Evolutionary conservation across 2,113 vertebrate species (phyloP).

Genomic region (Rhynchomys soricoides): DNA sequence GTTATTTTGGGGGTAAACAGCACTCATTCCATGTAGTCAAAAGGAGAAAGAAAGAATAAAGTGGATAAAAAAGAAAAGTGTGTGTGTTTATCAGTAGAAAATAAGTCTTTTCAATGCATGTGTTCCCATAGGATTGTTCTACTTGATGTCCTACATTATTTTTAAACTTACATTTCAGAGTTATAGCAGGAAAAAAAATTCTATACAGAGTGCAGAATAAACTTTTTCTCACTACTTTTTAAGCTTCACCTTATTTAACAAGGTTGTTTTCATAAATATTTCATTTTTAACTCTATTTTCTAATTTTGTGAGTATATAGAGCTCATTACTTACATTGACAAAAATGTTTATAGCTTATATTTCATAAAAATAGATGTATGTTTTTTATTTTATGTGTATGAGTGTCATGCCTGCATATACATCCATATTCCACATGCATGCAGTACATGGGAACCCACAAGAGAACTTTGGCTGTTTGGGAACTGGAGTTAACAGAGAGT

Average conservation of each 20-base stretch:
- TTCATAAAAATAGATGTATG: background rate
- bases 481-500: background rate
- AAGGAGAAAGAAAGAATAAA: background rate
- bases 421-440: background rate
- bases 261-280: slow-evolving; percentile 32
- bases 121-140: slow-evolving; percentile 33
- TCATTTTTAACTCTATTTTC: slow-evolving; percentile 11
- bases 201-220: background rate
- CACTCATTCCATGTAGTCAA: slow-evolving; percentile 22
- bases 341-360: slow-evolving; percentile 14
- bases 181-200: slow-evolving; percentile 46
- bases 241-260: slow-evolving; percentile 10
- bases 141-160: background rate
- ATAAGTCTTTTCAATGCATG: slow-evolving; percentile 12
- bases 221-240: background rate
- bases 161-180: slow-evolving; percentile 50
- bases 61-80: background rate
- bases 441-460: background rate
- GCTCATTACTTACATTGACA: background rate
- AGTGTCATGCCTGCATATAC: background rate
- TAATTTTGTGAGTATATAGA: background rate
- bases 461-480: background rate
- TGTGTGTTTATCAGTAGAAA: slow-evolving; percentile 42
- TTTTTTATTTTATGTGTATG: background rate
- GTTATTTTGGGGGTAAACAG: slow-evolving; percentile 34